These are phyloP conservation scores for Cnemophilus loriae DNA, from an alignment of 2,113 vertebrate species.

Conservation along the genomic window DNA sequence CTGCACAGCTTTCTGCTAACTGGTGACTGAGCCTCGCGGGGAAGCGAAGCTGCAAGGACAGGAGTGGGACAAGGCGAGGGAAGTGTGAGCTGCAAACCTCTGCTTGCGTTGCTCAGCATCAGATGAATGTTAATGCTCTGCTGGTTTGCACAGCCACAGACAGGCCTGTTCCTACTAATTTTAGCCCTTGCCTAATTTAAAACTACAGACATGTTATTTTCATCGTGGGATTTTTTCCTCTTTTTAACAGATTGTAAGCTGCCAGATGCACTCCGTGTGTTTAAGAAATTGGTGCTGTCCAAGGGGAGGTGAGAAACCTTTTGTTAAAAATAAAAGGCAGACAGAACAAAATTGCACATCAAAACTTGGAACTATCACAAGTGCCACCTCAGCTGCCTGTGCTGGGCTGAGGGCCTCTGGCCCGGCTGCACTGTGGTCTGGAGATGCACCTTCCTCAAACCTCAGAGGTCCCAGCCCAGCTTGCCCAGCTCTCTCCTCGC, in stretches of 20 bases:
- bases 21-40: background rate
- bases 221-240: background rate
- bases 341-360: background rate
- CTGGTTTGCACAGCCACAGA: background rate
- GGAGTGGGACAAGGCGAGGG: background rate
- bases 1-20: background rate
- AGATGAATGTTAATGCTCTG: constrained; percentile 2
- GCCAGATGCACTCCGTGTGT: background rate
- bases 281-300: background rate
- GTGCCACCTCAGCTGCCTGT: background rate
- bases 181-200: constrained; percentile 16
- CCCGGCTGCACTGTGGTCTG: background rate
- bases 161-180: constrained; percentile 18
- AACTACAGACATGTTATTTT: constrained; percentile 14
- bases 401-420: background rate
- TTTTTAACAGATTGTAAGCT: background rate
- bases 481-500: background rate
- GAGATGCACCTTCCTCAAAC: background rate
- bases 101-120: background rate
- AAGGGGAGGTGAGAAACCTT: background rate
- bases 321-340: background rate
- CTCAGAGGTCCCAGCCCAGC: background rate
- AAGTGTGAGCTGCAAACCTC: background rate
- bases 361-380: background rate
- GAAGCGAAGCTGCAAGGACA: background rate